Conservation (phyloP, 2,888 invertebrate species). For the Rhingia campestris region DNA sequence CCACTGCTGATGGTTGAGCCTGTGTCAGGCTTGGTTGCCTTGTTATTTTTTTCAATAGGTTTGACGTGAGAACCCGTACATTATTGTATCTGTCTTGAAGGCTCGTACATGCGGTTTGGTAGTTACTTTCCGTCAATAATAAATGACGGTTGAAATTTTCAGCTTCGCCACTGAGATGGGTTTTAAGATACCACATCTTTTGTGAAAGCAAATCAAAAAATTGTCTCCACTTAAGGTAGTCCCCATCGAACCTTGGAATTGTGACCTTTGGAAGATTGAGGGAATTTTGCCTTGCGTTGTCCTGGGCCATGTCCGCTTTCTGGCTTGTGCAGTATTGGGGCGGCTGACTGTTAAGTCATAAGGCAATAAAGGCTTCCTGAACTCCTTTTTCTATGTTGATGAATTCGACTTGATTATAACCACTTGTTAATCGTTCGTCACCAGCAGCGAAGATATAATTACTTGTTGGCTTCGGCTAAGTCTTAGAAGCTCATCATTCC, state of each 20-base stretch:
- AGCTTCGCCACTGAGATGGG: constrained; percentile 39
- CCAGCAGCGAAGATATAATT: constrained; percentile 2
- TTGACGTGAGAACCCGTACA: constrained; percentile 36
- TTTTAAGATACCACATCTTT: constrained; percentile 60
- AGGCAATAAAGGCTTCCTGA: constrained; percentile 1
- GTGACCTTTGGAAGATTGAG: constrained; percentile 35
- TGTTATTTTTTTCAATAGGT: constrained; percentile 36
- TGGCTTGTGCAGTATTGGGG: not conserved
- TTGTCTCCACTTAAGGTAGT: constrained; percentile 43
- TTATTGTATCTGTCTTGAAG: constrained; percentile 53
- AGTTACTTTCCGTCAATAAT: constrained; percentile 47
- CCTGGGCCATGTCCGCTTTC: not conserved
- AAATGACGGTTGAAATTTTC: constrained; percentile 39
- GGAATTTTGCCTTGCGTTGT: not conserved
- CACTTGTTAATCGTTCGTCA: not conserved
- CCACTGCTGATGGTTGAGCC: constrained; percentile 20
- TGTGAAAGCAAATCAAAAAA: constrained; percentile 46
- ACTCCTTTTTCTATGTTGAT: constrained; percentile 15
- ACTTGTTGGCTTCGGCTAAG: not conserved
- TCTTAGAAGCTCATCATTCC: not conserved
- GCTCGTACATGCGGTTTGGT: constrained; percentile 35
- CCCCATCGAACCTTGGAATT: constrained; percentile 50
- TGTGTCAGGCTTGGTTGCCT: constrained; percentile 21
- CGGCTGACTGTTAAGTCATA: not conserved
- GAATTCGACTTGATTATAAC: constrained; percentile 2